phyloP scores from a whole-genome alignment of 1,140 invertebrate species.

The Vanessa atalanta region DNA sequence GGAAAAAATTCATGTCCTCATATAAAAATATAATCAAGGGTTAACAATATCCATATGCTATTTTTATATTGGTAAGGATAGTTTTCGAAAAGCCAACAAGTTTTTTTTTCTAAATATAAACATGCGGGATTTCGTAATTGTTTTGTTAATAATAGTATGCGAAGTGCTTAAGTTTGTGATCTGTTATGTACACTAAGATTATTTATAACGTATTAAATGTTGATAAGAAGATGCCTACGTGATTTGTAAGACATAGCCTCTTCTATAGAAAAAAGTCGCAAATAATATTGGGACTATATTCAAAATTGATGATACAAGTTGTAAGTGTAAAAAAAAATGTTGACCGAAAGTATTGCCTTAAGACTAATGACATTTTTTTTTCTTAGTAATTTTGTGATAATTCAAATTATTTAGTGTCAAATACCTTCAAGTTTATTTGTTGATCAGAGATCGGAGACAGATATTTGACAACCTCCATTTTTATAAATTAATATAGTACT shows the following conservation, averaged over 20 bases:
- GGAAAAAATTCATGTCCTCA: too few relatives aligned
- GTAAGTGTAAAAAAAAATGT: too few relatives aligned
- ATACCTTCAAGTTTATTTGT: too few relatives aligned
- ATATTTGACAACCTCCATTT: too few relatives aligned
- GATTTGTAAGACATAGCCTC: slow-evolving; percentile 46
- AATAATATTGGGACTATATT: not conserved
- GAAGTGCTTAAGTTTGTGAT: slow-evolving; percentile 13
- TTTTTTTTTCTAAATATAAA: not conserved
- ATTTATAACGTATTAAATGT: slow-evolving; percentile 33
- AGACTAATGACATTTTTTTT: too few relatives aligned
- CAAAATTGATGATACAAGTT: not conserved
- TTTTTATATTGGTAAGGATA: not conserved
- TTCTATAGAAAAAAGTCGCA: slow-evolving; percentile 20
- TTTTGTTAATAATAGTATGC: slow-evolving; percentile 17
- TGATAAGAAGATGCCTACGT: slow-evolving; percentile 59
- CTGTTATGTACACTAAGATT: slow-evolving; percentile 26
- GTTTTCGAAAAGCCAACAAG: not conserved
- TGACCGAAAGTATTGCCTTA: too few relatives aligned
- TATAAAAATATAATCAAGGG: too few relatives aligned
- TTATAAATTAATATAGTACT: too few relatives aligned
- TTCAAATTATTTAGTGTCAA: too few relatives aligned
- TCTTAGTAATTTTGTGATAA: too few relatives aligned
- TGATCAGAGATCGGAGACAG: too few relatives aligned
- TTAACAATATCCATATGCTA: too few relatives aligned
- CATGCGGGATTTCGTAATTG: slow-evolving; percentile 3